Percentiles rank a stretch among this genome's conserved stretches.
Evolutionary conservation across 2,888 invertebrate genomes (phyloP).

Genomic region (Ophion costatus): DNA sequence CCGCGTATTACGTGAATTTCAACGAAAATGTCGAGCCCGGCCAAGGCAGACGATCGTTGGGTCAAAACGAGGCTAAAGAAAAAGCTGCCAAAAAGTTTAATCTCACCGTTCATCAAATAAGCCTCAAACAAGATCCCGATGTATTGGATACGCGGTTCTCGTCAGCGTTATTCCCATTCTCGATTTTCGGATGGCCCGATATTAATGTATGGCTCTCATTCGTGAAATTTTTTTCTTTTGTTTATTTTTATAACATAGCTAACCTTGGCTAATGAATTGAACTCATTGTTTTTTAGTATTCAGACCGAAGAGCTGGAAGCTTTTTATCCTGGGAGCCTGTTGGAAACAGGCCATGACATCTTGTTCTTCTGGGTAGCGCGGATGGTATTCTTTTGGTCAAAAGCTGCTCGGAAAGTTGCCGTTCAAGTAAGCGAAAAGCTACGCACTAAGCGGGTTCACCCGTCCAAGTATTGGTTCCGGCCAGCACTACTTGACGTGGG

Average conservation of each 20-base stretch:
- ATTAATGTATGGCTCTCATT: slow-evolving; percentile 84
- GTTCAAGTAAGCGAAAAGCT: slow-evolving; percentile 87
- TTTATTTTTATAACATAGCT: background rate
- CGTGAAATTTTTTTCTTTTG: background rate
- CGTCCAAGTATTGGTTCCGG: too few relatives aligned
- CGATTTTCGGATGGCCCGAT: slow-evolving; percentile 98
- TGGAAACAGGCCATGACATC: slow-evolving; percentile 99
- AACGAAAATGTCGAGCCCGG: slow-evolving; percentile 81
- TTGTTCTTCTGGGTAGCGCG: slow-evolving; percentile 99
- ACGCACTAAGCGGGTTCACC: too few relatives aligned
- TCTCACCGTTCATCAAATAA: slow-evolving; percentile 85
- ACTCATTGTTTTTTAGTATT: slow-evolving; percentile 66
- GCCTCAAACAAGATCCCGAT: slow-evolving; percentile 93
- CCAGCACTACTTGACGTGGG: too few relatives aligned
- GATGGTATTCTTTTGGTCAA: slow-evolving; percentile 99
- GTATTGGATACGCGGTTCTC: slow-evolving; percentile 99
- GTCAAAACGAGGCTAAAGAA: slow-evolving; percentile 89
- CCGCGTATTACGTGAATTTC: slow-evolving; percentile 92
- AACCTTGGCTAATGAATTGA: slow-evolving; percentile 3
- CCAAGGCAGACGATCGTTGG: slow-evolving; percentile 85
- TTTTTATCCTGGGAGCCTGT: slow-evolving; percentile 95
- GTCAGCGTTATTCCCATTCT: slow-evolving; percentile 97
- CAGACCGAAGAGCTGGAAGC: slow-evolving; percentile 88
- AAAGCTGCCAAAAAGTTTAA: slow-evolving; percentile 92
- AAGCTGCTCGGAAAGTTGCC: slow-evolving; percentile 95